Conservation (phyloP, 2,888 invertebrate genomes). For the Pecten maximus region DNA sequence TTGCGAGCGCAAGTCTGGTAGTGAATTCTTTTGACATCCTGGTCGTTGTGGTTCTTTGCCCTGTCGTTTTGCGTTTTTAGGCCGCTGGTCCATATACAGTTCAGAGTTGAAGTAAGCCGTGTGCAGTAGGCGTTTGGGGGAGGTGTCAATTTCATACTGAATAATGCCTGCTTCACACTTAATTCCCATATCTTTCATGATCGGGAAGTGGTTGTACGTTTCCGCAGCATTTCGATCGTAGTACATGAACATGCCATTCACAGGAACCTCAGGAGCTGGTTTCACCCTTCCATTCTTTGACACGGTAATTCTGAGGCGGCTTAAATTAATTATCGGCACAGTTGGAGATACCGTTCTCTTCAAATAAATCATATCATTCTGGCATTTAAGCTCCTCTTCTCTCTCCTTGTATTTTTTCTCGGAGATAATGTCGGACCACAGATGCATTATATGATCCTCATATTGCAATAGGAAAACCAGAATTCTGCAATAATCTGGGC, state of each 20-base stretch:
- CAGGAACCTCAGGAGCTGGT: background rate
- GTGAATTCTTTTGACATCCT: background rate
- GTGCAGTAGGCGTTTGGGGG: background rate
- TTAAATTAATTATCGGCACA: background rate
- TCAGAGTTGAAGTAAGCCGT: background rate
- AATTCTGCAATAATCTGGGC: background rate
- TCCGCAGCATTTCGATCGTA: background rate
- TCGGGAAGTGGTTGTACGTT: background rate
- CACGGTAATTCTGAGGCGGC: background rate
- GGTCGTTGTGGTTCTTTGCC: background rate
- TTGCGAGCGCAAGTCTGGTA: background rate
- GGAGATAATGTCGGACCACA: background rate
- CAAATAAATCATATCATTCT: background rate
- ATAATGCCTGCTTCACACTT: background rate
- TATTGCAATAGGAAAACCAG: background rate
- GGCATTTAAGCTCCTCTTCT: background rate
- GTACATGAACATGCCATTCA: background rate
- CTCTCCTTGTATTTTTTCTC: background rate
- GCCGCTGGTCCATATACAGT: background rate
- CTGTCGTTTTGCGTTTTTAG: background rate
- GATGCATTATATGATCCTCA: background rate
- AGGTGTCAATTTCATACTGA: background rate
- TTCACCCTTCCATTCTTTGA: background rate
- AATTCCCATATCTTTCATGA: background rate
- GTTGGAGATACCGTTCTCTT: background rate